Percentiles rank a stretch among this genome's conserved stretches.
phyloP scores from a whole-genome alignment of 2,113 vertebrate genomes.

The Trogon surrucura region DNA sequence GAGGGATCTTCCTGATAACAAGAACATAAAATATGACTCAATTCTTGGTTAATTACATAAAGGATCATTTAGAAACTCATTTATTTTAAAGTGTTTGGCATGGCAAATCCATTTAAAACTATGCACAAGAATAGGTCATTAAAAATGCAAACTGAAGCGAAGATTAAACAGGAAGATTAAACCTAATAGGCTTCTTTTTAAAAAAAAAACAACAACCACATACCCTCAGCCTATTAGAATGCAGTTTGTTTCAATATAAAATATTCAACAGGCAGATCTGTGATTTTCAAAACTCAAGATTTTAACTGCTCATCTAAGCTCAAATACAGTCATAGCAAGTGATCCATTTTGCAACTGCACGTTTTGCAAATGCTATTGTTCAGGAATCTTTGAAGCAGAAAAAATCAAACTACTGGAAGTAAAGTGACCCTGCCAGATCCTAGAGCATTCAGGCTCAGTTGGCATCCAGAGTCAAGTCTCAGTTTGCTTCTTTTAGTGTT shows the following conservation, averaged over 20 bases:
- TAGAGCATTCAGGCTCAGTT: neutral
- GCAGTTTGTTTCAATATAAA: neutral
- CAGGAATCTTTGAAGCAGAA: constrained; percentile 15
- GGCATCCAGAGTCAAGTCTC: neutral
- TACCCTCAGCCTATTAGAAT: neutral
- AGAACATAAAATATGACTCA: constrained; percentile 29
- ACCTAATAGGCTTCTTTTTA: neutral
- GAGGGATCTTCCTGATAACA: constrained; percentile 35
- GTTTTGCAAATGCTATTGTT: neutral
- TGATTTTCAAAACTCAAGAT: neutral
- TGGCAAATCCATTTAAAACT: constrained; percentile 55
- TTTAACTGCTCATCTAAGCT: neutral
- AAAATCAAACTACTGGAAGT: neutral
- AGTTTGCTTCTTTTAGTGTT: neutral
- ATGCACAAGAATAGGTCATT: constrained; percentile 52
- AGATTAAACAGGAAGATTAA: constrained; percentile 43
- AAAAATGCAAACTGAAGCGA: constrained; percentile 65
- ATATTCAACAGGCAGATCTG: neutral
- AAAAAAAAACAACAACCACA: neutral
- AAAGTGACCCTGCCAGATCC: neutral
- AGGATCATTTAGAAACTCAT: constrained; percentile 56
- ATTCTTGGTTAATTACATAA: constrained; percentile 68
- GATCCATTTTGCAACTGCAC: neutral
- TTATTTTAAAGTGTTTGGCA: constrained; percentile 62
- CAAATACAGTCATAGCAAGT: neutral